phyloP scores from a whole-genome alignment of 2,797 vertebrate genomes.

The Rhabdomys pumilio region DNA sequence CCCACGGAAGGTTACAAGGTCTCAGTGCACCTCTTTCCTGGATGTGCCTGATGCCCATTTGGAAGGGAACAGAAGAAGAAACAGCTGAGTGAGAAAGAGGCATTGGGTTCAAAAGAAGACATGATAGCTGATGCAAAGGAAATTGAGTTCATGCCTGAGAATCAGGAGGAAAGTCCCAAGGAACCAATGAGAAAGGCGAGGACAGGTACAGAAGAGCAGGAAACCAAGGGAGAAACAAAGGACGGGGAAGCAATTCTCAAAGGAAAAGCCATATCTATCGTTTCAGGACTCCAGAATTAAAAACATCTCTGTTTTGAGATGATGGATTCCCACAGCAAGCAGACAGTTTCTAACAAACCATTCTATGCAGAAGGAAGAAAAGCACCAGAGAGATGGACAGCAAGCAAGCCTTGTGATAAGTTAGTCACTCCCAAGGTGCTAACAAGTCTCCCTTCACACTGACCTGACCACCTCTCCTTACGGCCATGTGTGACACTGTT shows the following conservation, averaged over 20 bases:
- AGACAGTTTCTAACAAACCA: not conserved
- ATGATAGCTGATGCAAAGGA: not conserved
- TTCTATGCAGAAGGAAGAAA: not conserved
- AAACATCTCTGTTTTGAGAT: not conserved
- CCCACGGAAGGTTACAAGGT: not conserved
- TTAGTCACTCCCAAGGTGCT: not conserved
- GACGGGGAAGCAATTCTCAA: not conserved
- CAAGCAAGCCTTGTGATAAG: not conserved
- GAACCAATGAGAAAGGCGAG: constrained; percentile 56
- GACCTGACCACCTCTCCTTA: not conserved
- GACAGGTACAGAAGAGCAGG: not conserved
- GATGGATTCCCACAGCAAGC: not conserved
- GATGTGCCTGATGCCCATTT: not conserved
- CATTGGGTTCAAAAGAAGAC: not conserved
- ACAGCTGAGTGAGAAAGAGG: too few species aligned
- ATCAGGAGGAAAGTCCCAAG: not conserved
- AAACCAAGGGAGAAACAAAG: constrained; percentile 14
- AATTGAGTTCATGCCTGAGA: constrained; percentile 38
- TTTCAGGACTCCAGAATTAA: not conserved
- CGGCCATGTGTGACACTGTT: not conserved
- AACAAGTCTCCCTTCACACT: not conserved
- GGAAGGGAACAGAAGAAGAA: not conserved
- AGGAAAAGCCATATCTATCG: not conserved
- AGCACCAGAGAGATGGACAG: not conserved
- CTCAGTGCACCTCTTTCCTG: not conserved